Evolutionary conservation across 2,888 invertebrate genomes (phyloP).

Genomic region (Cheilosia pagana): DNA sequence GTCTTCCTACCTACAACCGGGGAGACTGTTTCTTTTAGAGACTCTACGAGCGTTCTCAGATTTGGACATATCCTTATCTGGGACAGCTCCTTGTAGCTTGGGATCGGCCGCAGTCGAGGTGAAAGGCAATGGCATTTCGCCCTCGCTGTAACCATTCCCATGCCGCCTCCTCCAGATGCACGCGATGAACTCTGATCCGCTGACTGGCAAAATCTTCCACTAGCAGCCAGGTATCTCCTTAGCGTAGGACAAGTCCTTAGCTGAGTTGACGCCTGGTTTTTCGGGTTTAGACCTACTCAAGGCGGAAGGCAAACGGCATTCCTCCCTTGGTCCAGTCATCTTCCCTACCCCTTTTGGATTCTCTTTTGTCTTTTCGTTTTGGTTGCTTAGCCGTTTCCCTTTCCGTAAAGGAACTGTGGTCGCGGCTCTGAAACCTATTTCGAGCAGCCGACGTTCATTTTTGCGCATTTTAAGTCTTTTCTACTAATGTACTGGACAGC

Average conservation of each 20-base stretch:
- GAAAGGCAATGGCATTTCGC: background rate
- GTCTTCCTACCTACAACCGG: background rate
- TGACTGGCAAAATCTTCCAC: background rate
- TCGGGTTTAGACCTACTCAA: background rate
- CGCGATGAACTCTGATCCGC: background rate
- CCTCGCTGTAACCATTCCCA: background rate
- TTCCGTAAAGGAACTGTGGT: background rate
- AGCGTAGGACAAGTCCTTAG: background rate
- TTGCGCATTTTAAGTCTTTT: too few relatives aligned
- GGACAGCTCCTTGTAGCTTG: background rate
- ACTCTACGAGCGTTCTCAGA: background rate
- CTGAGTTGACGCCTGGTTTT: background rate
- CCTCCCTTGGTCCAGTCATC: background rate
- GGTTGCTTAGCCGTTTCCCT: background rate
- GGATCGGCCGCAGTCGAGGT: background rate
- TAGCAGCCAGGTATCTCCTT: background rate
- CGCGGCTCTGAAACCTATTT: too few relatives aligned
- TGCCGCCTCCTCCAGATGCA: background rate
- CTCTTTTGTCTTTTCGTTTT: background rate
- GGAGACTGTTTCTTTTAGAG: too few relatives aligned
- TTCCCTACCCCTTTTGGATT: background rate
- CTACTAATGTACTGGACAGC: too few relatives aligned
- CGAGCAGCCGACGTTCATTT: too few relatives aligned
- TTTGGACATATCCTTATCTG: background rate
- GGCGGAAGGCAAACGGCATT: background rate